phyloP scores from a whole-genome alignment of 2,797 vertebrate species.

The Sebastes vulpes region DNA sequence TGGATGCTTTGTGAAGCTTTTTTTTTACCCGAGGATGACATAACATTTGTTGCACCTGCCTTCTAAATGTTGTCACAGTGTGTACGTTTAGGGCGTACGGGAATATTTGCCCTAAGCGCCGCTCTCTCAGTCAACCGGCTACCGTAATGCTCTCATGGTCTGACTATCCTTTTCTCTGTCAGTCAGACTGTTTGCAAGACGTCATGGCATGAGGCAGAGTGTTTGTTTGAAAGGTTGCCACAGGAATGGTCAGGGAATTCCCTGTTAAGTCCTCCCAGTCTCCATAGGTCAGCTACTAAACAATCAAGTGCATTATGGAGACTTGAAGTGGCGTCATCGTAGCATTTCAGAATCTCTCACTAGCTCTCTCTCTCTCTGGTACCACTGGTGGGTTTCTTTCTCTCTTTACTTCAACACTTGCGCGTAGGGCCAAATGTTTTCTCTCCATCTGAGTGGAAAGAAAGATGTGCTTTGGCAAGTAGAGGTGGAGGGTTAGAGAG shows the following conservation, averaged over 20 bases:
- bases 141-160: conserved; percentile 16
- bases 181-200: not conserved
- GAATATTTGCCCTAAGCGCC: not conserved
- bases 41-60: conserved; percentile 1
- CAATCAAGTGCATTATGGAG: conserved; percentile 69
- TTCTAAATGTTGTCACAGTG: not conserved
- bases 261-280: conserved; percentile 24
- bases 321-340: conserved; percentile 8
- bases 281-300: conserved; percentile 33
- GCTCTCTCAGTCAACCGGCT: not conserved
- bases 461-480: conserved; percentile 41
- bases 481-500: conserved; percentile 29
- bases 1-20: not conserved
- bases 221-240: conserved; percentile 54
- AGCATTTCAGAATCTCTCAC: conserved; percentile 37
- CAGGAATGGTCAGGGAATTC: conserved; percentile 64
- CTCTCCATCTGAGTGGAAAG: conserved; percentile 39
- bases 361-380: conserved; percentile 3
- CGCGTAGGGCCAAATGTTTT: conserved; percentile 49
- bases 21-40: conserved; percentile 1
- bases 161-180: not conserved
- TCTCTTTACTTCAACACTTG: not conserved
- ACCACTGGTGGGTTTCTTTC: not conserved
- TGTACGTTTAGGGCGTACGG: not conserved
- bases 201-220: not conserved